Evolutionary conservation across 2,797 vertebrate species (phyloP), one percentile per base, ranked within the genome.

Genomic region (Tapera naevia): DNA sequence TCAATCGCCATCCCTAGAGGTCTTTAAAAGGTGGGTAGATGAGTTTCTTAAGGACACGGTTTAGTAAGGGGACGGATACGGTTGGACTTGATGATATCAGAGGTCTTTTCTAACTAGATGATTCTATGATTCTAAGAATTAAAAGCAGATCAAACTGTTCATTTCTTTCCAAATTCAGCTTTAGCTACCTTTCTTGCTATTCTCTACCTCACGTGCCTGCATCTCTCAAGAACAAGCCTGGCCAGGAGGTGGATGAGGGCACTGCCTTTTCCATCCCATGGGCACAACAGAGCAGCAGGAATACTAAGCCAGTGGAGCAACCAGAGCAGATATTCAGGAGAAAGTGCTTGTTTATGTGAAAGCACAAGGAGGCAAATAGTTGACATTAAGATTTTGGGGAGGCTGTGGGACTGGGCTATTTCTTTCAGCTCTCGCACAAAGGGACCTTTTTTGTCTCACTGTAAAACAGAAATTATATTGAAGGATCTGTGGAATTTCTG

Each of bases 351-450:
- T 94, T 97, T 95, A 35, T 96, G 91, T 85, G 93, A 95, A 96
- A 97, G 91, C 48, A 95, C 76, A 51, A 95, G 92, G 96, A 96
- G 78, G 96, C 95, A 97, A 97, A 98, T 96, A 98, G 96, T 96
- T 98, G 97, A 98, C 97, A 97, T 97, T 97, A 98, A 97, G 76
- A 93, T 94, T 93, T 91, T 67, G 64, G 94, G 91, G 91, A 97
- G 94, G 86, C 78, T 96, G 96, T 95, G 94, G 96, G 94, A 94
- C 94, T 94, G 88, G 89, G 95, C 61, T 91, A 87, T 89, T 96
- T 88, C 93, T 96, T 96, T 97, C 96, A 91, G 70, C 35, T 67
- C 71, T 86, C 69, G 33, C 86, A 98, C 97, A 97, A 97, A 97
- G 96, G 88, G 87, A 73, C 76, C 82, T 88, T 97, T 97, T 96